These are phyloP conservation scores for Camarhynchus parvulus DNA, from an alignment of 2,113 vertebrate species.

Conservation along the genomic window DNA sequence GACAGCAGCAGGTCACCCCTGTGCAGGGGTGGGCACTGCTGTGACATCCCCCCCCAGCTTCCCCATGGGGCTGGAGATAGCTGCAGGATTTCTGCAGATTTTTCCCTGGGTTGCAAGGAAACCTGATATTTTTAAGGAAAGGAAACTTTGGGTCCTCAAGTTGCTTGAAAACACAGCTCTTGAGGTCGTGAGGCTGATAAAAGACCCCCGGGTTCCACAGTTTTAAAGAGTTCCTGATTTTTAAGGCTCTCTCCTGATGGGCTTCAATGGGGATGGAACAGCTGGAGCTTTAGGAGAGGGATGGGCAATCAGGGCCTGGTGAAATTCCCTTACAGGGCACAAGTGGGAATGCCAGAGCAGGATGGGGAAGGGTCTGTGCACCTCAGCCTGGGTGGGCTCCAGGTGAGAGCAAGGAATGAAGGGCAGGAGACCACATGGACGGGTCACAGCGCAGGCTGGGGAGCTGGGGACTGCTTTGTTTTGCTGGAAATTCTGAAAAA, in stretches of 20 bases:
- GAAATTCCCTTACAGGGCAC: rapidly evolving
- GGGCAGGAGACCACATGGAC: rapidly evolving
- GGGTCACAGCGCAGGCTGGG: neutral
- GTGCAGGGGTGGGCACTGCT: neutral
- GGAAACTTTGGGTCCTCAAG: neutral
- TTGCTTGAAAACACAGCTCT: neutral
- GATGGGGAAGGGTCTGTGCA: neutral
- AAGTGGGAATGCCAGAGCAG: neutral
- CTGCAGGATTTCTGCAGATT: neutral
- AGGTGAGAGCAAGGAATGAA: neutral
- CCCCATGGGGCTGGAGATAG: neutral
- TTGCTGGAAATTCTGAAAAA: conserved; percentile 58
- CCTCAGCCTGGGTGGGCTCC: neutral
- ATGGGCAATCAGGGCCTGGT: neutral
- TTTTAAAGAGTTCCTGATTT: neutral
- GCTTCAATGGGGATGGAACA: neutral
- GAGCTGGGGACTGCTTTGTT: neutral
- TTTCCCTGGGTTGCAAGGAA: neutral
- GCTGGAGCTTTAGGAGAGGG: neutral
- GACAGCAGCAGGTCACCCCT: neutral
- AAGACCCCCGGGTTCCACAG: neutral
- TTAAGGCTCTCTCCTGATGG: neutral
- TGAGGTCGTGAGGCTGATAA: neutral
- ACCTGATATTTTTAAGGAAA: neutral
- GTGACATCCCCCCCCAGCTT: too few relatives aligned